phyloP scores from a whole-genome alignment of 2,113 vertebrate genomes.

The Aplodontia rufa region DNA sequence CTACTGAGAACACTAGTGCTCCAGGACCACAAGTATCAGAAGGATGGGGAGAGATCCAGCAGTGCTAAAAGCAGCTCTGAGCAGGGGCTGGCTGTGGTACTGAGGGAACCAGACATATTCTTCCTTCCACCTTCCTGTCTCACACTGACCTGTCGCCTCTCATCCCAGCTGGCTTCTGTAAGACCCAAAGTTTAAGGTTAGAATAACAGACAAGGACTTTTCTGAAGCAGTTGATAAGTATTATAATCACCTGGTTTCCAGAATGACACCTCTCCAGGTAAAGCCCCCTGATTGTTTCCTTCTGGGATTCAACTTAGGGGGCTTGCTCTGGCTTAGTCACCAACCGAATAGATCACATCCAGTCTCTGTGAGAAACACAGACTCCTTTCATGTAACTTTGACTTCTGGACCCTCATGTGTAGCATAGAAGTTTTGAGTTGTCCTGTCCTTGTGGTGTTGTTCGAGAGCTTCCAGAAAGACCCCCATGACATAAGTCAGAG shows the following conservation, averaged over 20 bases:
- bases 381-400: too few relatives aligned
- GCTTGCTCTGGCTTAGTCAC: neutral
- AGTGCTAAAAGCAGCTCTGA: neutral
- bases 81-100: neutral
- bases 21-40: rapidly evolving
- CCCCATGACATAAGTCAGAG: neutral
- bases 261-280: slow-evolving; percentile 91
- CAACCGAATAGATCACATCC: rapidly evolving
- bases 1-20: too few relatives aligned
- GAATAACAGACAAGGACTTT: slow-evolving; percentile 89
- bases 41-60: rapidly evolving
- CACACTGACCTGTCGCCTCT: neutral
- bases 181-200: slow-evolving; percentile 87
- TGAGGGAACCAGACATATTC: neutral
- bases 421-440: neutral
- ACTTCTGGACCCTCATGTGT: neutral
- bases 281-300: neutral
- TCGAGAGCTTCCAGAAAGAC: neutral
- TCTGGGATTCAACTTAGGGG: rapidly evolving
- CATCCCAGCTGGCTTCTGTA: slow-evolving; percentile 90
- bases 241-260: slow-evolving; percentile 90
- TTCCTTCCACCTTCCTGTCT: neutral
- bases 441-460: neutral
- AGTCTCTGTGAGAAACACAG: neutral
- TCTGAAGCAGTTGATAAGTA: slow-evolving; percentile 88